A percentile compares a stretch with the other conserved stretches of the same genome.
Evolutionary conservation across 2,797 vertebrate species (phyloP).

Genomic region (Gephyroberyx darwinii): DNA sequence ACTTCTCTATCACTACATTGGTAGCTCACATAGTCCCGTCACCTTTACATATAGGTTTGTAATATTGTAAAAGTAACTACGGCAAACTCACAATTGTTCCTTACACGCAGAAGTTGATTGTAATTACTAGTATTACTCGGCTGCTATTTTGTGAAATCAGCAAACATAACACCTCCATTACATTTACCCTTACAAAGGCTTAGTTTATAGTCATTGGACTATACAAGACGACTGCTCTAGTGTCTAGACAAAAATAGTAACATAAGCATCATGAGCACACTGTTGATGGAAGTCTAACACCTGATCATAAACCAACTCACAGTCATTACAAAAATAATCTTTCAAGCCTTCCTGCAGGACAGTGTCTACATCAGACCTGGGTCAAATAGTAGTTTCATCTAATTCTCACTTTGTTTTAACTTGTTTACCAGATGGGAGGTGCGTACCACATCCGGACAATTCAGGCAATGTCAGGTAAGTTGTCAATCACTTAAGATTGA

Average conservation of each 20-base stretch:
- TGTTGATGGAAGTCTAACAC: not conserved
- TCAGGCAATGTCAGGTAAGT: not conserved
- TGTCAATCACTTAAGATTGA: not conserved
- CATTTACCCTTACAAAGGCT: constrained; percentile 46
- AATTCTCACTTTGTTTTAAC: constrained; percentile 26
- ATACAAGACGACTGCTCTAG: constrained; percentile 19
- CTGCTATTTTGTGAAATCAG: constrained; percentile 26
- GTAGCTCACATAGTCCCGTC: constrained; percentile 56
- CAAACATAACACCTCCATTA: constrained; percentile 4
- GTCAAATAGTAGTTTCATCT: constrained; percentile 1
- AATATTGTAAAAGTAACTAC: constrained; percentile 60
- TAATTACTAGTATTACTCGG: constrained; percentile 53
- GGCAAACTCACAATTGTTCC: constrained; percentile 51
- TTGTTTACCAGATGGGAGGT: not conserved
- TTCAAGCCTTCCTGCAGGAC: constrained; percentile 4
- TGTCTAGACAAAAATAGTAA: not conserved
- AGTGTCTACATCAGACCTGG: not conserved
- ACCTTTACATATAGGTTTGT: constrained; percentile 43
- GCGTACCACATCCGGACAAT: constrained; percentile 6
- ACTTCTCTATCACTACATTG: constrained; percentile 58
- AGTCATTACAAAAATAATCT: constrained; percentile 29
- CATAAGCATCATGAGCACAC: not conserved
- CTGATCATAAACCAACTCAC: constrained; percentile 32
- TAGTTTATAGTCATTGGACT: constrained; percentile 29
- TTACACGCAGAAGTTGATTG: constrained; percentile 56